These are phyloP conservation scores for Mystacides longicornis DNA, from an alignment of 2,888 invertebrate genomes.

Conservation along the genomic window DNA sequence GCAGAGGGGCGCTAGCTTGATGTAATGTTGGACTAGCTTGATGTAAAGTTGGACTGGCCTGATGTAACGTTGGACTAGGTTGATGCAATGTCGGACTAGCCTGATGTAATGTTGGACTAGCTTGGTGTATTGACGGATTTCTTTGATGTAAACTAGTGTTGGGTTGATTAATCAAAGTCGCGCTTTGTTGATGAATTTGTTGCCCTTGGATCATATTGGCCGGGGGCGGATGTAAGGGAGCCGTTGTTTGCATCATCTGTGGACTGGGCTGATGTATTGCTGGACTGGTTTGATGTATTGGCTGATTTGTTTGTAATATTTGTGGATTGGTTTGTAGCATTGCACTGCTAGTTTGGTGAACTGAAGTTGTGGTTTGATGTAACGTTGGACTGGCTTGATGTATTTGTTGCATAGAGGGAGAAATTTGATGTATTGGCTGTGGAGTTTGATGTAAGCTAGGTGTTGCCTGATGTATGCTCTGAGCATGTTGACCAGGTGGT, in stretches of 20 bases:
- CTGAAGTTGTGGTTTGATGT: slow-evolving; percentile 4
- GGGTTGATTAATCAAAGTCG: slow-evolving; percentile 9
- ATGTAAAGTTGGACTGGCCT: slow-evolving; percentile 11
- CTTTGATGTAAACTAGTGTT: slow-evolving; percentile 3
- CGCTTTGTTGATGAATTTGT: slow-evolving; percentile 13
- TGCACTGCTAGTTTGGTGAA: slow-evolving; percentile 13
- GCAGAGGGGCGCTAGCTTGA: slow-evolving; percentile 15
- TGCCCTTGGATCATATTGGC: slow-evolving; percentile 20
- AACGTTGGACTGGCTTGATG: slow-evolving; percentile 6
- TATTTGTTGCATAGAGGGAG: slow-evolving; percentile 2
- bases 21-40: slow-evolving; percentile 10
- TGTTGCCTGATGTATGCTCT: background rate
- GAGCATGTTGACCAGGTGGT: background rate
- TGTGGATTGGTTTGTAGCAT: slow-evolving; percentile 15
- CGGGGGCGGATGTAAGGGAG: slow-evolving; percentile 1
- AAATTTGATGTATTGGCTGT: slow-evolving; percentile 1
- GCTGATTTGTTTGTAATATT: slow-evolving; percentile 7
- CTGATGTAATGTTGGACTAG: slow-evolving; percentile 7
- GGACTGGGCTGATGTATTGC: slow-evolving; percentile 7
- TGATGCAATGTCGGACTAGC: slow-evolving; percentile 13
- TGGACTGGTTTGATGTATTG: slow-evolving; percentile 13
- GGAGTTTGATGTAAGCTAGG: background rate
- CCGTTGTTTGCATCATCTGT: slow-evolving; percentile 2
- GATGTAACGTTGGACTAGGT: slow-evolving; percentile 15
- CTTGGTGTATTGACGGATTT: slow-evolving; percentile 3